These are phyloP conservation scores for Epinotia nisella DNA, from an alignment of 2,888 invertebrate genomes.

Conservation along the genomic window DNA sequence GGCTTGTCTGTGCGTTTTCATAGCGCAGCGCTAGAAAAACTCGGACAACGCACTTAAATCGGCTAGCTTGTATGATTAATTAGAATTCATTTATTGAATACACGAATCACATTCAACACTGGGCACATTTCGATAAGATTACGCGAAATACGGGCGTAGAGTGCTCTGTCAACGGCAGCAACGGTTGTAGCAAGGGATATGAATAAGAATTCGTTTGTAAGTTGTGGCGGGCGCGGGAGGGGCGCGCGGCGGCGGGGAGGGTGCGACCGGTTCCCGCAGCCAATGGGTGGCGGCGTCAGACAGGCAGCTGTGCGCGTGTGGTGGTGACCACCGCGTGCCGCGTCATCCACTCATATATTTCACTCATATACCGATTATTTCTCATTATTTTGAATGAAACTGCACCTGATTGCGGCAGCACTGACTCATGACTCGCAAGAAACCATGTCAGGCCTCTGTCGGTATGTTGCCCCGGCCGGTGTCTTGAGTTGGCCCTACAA, in stretches of 20 bases:
- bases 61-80: conserved; percentile 37
- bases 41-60: conserved; percentile 43
- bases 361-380: conserved; percentile 68
- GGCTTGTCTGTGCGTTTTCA: conserved; percentile 71
- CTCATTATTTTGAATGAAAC: conserved; percentile 75
- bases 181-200: conserved; percentile 80
- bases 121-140: conserved; percentile 81
- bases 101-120: conserved; percentile 65
- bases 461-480: conserved; percentile 47
- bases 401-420: conserved; percentile 61
- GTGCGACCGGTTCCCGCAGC: conserved; percentile 76
- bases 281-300: conserved; percentile 74
- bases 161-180: conserved; percentile 76
- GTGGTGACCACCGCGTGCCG: conserved; percentile 61
- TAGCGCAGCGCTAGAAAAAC: conserved; percentile 62
- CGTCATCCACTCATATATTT: conserved; percentile 68
- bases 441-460: conserved; percentile 52
- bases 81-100: conserved; percentile 60
- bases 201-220: conserved; percentile 83
- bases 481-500: conserved; percentile 48
- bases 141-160: conserved; percentile 77
- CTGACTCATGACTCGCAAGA: conserved; percentile 66
- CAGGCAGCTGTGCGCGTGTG: conserved; percentile 76
- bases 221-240: conserved; percentile 70
- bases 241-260: conserved; percentile 60